Evolutionary conservation across 2,888 invertebrate species (phyloP), one percentile per base, ranked within the genome.

Genomic region (Napeogenes inachia): DNA sequence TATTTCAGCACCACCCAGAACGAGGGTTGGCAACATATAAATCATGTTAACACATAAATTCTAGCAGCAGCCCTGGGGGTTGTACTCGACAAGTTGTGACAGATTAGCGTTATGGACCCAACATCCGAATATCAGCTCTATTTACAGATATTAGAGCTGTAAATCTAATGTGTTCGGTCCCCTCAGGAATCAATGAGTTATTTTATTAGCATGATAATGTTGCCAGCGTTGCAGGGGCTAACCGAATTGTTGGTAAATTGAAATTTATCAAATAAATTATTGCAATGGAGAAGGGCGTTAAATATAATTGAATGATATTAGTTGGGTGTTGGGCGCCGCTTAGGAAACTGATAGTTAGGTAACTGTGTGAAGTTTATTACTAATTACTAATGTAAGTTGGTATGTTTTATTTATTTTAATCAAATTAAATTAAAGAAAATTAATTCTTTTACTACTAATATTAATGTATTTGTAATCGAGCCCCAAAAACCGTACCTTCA

Each of bases 11-110:
- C 50, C 62, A 64, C 67, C 67, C 69, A 69, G 68, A 73, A 71
- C 73, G 73, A 77, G 81, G 81, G 79, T 72, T 77, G 77, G 75
- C 74, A 75, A 68, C 75, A 75, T 75, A 85, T 85, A 85, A 85
- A 85, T 85, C 88, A 89, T 88, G 87, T 87, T 89, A 88, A 85
- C 88, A 88, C 88, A 87, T 87, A 87, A 87, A 87, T 87, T 85
- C 80, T 77, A 75, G 75, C 82, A 77, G 78, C 82, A 74, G 76
- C 77, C 77, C 75, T 75, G 83, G 86, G 85, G 79, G 61, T 66
- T 67, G 69, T 61, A 55, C 59, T 62, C 64, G 73, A 74, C 73
- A 75, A 73, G 73, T 75, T 75, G 72, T 70, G 69, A 69, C 70
- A 71, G 70, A 71, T 68, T 73, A 71, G 71, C 71, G 71, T 68